A percentile compares a stretch with the other conserved stretches of the same genome.
These are phyloP conservation scores for Bambusicola thoracicus DNA, from an alignment of 2,113 vertebrate species.

Conservation along the genomic window DNA sequence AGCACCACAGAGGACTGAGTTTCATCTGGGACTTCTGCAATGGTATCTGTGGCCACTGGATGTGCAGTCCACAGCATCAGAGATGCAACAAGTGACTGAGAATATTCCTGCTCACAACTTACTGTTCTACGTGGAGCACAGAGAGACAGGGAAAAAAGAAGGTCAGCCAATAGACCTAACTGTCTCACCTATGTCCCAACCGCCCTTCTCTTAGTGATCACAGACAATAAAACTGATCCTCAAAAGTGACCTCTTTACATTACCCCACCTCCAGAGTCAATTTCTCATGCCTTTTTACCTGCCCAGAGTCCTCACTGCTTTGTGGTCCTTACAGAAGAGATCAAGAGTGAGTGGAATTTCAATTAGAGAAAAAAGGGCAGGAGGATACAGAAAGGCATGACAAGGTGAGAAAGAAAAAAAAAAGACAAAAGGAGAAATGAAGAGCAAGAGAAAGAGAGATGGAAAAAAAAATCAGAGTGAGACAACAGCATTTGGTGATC, in stretches of 20 bases:
- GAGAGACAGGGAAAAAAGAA: background rate
- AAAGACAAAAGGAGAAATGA: background rate
- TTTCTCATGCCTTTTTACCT: background rate
- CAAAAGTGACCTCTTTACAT: background rate
- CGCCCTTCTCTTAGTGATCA: background rate
- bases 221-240: slow-evolving; percentile 15
- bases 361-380: slow-evolving; percentile 9
- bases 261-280: background rate
- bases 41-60: background rate
- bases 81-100: rapidly evolving
- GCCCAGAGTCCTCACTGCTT: background rate
- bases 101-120: background rate
- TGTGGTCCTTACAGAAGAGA: slow-evolving; percentile 8
- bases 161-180: background rate
- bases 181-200: background rate
- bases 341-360: slow-evolving; percentile 41
- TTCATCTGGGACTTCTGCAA: background rate
- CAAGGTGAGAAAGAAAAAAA: background rate
- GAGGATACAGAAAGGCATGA: background rate
- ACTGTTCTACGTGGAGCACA: background rate
- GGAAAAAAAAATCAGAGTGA: background rate
- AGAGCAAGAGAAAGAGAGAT: background rate
- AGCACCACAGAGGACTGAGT: background rate
- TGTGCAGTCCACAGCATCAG: rapidly evolving
- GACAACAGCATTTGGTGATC: background rate